Evolutionary conservation across 1,140 invertebrate species (phyloP), one percentile per base, ranked within the genome.

Genomic region (Euschistus heros): DNA sequence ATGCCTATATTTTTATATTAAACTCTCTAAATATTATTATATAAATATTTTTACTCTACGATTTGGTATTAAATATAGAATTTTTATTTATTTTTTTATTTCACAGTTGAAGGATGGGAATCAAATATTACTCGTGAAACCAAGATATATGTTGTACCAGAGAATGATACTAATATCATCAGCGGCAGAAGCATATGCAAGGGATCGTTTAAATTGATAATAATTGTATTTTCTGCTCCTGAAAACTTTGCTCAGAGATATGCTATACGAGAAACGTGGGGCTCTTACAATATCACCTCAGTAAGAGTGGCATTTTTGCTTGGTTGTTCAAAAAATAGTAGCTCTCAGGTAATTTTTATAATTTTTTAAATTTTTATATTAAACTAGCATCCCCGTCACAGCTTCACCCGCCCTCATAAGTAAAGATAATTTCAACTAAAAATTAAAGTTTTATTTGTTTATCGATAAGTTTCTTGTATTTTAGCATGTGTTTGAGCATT

Each of bases 201-300:
- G 70, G 69, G 10, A 26, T 70, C 73, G 76, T 72, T 57, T 72
- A 71, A 8, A 52, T 74, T 91, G 20, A 74, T 91, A 7, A 83
- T 92, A 63, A 79, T 89, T 18, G 82, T 91, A 1, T 87, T 83
- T 71, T 89, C 89, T 0, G 80, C 85, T 10, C 81, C 87, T 0
- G 71, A 72, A 0, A 86, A 91, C 76, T 80, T 85, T 66, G 79
- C 83, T 33, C 78, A 80, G 52, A 76, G 89, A 27, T 71, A 74
- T 54, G 86, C 86, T 14, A 91, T 93, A 66, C 78, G 91, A 69
- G 82, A 88, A 70, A 91, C 89, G 0, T 94, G 90, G 90, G 90
- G 67, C 65, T 71, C 67, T 52, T 54, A 68, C 54, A 30, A 68
- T 65, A 66, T 64, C 61, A 2, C 72, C 72, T 0, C 68, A 37